Evolutionary conservation across 2,888 invertebrate genomes (phyloP), one percentile per base, ranked within the genome.

Genomic region (Eupithecia dodoneata): DNA sequence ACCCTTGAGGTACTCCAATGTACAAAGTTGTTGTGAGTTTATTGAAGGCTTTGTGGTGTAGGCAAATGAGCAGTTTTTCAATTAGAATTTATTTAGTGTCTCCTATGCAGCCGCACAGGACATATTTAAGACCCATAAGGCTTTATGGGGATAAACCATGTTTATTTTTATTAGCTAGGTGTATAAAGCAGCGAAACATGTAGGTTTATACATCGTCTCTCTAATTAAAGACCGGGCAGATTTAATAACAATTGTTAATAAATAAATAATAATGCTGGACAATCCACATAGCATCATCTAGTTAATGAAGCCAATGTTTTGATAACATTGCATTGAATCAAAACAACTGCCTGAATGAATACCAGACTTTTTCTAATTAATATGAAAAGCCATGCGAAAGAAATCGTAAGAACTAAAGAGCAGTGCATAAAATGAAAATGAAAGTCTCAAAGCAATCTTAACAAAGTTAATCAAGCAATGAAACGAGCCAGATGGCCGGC

Each of bases 401-500:
- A 79, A 78, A 71, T 81, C 83, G 82, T 80, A n/a, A 63, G 2
- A 9, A 75, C 59, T 82, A 83, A 85, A 78, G 59, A 84, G 75
- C 66, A 80, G 83, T 76, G 66, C 86, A 79, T 75, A 73, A 80
- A 81, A 73, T 76, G 81, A 83, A 83, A 84, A 82, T 73, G 77
- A 84, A 86, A 83, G 73, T 80, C 79, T 78, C 78, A 71, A 81
- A 82, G 83, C 80, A 81, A 84, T 85, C 83, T 84, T 85, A 85
- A 81, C 83, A 85, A 86, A 87, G 89, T 87, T 90, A 90, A 93
- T 92, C 90, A 90, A 89, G 85, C 86, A 88, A 88, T 79, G 80
- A 59, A 69, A 63, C 74, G 47, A 82, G 79, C 93, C 94, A 93
- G 93, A 93, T 94, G 93, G 89, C 93, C 82, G 73, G 79, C 77